phyloP scores from a whole-genome alignment of 2,888 invertebrate genomes.

The Arctia plantaginis region DNA sequence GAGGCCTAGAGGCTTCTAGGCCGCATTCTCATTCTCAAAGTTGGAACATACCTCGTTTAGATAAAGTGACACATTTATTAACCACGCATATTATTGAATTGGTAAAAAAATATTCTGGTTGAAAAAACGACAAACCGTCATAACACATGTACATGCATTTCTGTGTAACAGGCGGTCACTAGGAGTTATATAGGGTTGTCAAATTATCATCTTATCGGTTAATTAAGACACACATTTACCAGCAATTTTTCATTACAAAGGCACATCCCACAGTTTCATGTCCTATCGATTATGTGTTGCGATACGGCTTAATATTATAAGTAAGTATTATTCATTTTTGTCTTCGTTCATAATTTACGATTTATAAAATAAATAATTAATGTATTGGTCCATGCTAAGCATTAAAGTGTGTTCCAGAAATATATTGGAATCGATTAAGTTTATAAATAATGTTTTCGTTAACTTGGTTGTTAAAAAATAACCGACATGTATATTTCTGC shows the following conservation, averaged over 20 bases:
- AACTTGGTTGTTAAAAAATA: background rate
- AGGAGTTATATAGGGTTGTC: conserved; percentile 62
- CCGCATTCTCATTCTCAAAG: too few relatives aligned
- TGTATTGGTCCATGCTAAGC: too few relatives aligned
- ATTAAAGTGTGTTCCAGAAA: background rate
- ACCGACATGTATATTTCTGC: background rate
- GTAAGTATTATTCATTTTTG: conserved; percentile 3
- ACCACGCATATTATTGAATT: too few relatives aligned
- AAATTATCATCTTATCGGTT: conserved; percentile 66
- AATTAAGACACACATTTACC: conserved; percentile 60
- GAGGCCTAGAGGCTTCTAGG: too few relatives aligned
- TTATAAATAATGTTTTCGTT: too few relatives aligned
- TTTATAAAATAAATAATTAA: background rate
- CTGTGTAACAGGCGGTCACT: conserved; percentile 49
- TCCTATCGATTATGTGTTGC: conserved; percentile 57
- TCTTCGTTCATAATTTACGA: background rate
- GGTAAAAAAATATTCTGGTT: too few relatives aligned
- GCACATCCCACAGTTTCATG: conserved; percentile 48
- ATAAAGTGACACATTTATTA: too few relatives aligned
- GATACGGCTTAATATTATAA: conserved; percentile 7
- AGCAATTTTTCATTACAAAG: conserved; percentile 62
- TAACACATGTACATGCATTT: background rate
- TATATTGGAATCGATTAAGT: background rate
- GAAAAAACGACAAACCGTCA: background rate
- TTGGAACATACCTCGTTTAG: too few relatives aligned